phyloP scores from a whole-genome alignment of 1,140 invertebrate species.

The Oscheius sp. region DNA sequence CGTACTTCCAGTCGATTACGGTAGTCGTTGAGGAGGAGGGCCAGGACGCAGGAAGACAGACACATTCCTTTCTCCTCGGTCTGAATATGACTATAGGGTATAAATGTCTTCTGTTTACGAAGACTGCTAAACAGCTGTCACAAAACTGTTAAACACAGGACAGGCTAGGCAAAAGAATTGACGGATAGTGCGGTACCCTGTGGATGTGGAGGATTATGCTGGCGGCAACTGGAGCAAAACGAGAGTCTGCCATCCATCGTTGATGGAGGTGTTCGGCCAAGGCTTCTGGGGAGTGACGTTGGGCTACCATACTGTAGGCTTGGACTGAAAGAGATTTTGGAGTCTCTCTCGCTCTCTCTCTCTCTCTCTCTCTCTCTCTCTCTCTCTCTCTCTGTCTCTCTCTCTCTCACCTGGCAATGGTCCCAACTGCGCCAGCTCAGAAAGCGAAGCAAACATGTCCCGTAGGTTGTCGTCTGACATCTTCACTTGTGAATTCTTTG shows the following conservation, averaged over 20 bases:
- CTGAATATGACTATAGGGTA: not conserved
- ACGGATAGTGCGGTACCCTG: no score
- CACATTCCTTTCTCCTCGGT: slow-evolving; percentile 17
- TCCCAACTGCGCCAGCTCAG: slow-evolving; percentile 29
- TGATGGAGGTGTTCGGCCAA: slow-evolving; percentile 38
- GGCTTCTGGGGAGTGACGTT: slow-evolving; percentile 26
- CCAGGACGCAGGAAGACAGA: slow-evolving; percentile 22
- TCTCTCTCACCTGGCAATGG: slow-evolving; percentile 27
- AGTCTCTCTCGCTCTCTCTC: no score
- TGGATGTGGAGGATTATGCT: slow-evolving; percentile 37
- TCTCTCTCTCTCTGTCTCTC: not conserved
- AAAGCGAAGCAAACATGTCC: slow-evolving; percentile 28
- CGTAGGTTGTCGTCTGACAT: slow-evolving; percentile 34
- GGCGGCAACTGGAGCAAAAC: slow-evolving; percentile 34
- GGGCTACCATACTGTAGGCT: slow-evolving; percentile 34
- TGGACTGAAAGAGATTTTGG: slow-evolving; percentile 33
- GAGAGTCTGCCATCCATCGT: slow-evolving; percentile 35
- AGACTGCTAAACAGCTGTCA: not conserved
- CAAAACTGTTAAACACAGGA: not conserved
- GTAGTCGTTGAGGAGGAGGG: slow-evolving; percentile 40
- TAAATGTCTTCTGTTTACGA: not conserved
- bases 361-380: not conserved
- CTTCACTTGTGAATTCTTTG: no score
- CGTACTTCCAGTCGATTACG: slow-evolving; percentile 37
- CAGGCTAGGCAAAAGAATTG: not conserved